Conservation (phyloP, 1,140 invertebrate species). For the Vanessa atalanta region DNA sequence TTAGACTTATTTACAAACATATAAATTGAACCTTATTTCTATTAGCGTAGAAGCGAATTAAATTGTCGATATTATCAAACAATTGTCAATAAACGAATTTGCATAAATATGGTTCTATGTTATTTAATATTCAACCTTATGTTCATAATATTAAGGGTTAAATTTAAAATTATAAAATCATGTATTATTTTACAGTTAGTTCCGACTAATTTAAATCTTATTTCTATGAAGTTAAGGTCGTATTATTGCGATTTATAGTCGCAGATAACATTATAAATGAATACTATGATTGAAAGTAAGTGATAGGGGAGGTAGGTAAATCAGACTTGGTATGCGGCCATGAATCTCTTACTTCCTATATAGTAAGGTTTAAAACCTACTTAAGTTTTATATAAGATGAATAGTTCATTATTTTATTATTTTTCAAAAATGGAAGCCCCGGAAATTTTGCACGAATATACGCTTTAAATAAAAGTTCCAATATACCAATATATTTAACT, state of each 20-base stretch:
- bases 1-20: neutral
- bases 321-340: conserved; percentile 26
- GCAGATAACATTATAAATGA: conserved; percentile 33
- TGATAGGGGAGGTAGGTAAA: conserved; percentile 13
- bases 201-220: neutral
- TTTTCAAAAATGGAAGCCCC: no score
- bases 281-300: conserved; percentile 38
- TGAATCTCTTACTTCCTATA: conserved; percentile 21
- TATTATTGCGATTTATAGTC: neutral
- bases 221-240: neutral
- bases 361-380: neutral
- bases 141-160: neutral
- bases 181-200: neutral
- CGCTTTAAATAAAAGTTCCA: no score
- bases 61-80: neutral
- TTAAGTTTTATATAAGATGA: no score
- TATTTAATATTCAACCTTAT: conserved; percentile 1
- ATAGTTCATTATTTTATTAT: no score
- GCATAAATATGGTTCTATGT: conserved; percentile 9
- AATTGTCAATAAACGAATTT: conserved; percentile 19
- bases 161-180: neutral
- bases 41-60: conserved; percentile 10
- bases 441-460: no score
- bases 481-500: no score
- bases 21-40: conserved; percentile 21